phyloP scores from a whole-genome alignment of 2,797 vertebrate genomes.

The Euphonia xanthogaster region DNA sequence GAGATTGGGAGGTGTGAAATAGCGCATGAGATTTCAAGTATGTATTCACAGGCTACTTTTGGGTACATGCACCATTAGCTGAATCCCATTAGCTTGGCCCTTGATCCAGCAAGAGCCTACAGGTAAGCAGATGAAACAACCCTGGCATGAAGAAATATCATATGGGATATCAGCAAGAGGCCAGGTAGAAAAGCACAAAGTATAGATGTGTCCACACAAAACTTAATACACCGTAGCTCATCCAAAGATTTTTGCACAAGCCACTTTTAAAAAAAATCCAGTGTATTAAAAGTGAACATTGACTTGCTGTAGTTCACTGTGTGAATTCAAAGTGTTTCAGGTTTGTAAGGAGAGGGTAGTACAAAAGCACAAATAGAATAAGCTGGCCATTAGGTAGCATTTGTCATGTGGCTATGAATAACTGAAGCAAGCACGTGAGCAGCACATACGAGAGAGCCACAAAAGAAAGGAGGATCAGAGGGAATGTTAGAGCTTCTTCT shows the following conservation, averaged over 20 bases:
- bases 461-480: conserved; percentile 28
- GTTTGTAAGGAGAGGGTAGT: conserved; percentile 2
- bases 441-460: neutral
- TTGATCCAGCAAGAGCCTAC: neutral
- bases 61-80: neutral
- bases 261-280: neutral
- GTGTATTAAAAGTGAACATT: conserved; percentile 2
- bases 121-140: conserved; percentile 4
- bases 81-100: neutral
- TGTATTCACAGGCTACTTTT: neutral
- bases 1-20: neutral
- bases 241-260: neutral
- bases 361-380: conserved; percentile 39
- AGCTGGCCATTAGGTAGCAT: neutral
- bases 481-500: neutral
- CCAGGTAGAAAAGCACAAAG: conserved; percentile 11
- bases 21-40: neutral
- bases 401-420: neutral
- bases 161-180: neutral
- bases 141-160: neutral
- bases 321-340: conserved; percentile 23
- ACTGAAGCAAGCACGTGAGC: neutral
- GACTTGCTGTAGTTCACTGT: conserved; percentile 1
- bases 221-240: neutral
- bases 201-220: neutral